phyloP scores from a whole-genome alignment of 2,113 vertebrate genomes.

The Lasiurus borealis region DNA sequence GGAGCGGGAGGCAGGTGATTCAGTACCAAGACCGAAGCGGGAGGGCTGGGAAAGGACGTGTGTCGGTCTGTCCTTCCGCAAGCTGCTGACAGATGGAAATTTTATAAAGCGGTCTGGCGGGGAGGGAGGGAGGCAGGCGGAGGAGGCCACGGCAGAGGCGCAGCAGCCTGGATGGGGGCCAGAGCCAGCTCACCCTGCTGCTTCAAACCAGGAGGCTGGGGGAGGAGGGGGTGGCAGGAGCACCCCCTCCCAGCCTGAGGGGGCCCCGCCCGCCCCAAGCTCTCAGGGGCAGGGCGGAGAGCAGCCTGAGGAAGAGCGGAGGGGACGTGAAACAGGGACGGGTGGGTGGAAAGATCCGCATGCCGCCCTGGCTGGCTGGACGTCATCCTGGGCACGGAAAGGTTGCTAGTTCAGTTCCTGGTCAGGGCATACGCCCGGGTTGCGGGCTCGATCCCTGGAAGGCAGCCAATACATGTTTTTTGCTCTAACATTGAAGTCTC shows the following conservation, averaged over 20 bases:
- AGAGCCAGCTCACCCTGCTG: slow-evolving; percentile 43
- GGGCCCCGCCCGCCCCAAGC: neutral
- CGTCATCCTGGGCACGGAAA: neutral
- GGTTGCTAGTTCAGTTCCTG: neutral
- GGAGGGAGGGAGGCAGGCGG: neutral
- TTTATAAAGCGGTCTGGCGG: neutral
- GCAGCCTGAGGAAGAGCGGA: neutral
- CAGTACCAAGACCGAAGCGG: neutral
- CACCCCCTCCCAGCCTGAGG: neutral
- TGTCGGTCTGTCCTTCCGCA: slow-evolving; percentile 60
- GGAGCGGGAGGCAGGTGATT: neutral
- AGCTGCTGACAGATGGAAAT: slow-evolving; percentile 72
- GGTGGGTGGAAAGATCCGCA: neutral
- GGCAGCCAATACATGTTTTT: neutral
- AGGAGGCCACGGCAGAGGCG: neutral
- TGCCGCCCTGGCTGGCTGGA: neutral
- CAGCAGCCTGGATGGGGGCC: slow-evolving; percentile 42
- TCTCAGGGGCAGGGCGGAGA: neutral
- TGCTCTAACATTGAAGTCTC: neutral
- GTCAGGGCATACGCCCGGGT: too few relatives aligned
- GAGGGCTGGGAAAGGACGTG: neutral
- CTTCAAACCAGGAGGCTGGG: neutral
- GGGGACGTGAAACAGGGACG: neutral
- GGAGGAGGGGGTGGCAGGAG: neutral
- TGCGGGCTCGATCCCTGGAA: neutral